Conservation (phyloP, 2,888 invertebrate species). For the Dioctria linearis region DNA sequence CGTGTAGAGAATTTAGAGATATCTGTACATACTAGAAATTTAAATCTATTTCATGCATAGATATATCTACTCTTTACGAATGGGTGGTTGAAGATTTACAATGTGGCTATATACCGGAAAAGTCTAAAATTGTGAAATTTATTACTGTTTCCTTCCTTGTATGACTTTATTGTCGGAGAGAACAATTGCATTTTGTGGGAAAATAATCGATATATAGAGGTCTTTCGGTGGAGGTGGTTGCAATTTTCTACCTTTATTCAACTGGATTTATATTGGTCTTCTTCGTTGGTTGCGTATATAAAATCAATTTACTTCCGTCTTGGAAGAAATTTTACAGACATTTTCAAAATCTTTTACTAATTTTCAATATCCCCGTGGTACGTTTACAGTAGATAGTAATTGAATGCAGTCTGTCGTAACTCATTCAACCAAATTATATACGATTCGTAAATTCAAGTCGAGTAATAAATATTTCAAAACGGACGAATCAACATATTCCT, state of each 20-base stretch:
- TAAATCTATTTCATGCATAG: constrained; percentile 29
- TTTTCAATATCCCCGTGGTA: neutral
- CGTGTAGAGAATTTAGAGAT: constrained; percentile 13
- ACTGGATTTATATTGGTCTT: neutral
- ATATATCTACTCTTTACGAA: constrained; percentile 21
- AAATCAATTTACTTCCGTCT: neutral
- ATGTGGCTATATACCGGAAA: constrained; percentile 27
- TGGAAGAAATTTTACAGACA: neutral
- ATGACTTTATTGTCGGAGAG: neutral
- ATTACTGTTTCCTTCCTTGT: constrained; percentile 17
- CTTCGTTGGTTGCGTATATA: neutral
- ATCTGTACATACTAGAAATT: constrained; percentile 16
- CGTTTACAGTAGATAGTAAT: neutral
- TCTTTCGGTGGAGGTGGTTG: neutral
- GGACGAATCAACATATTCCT: neutral
- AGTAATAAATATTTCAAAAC: neutral
- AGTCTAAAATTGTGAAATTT: constrained; percentile 33
- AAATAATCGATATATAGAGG: neutral
- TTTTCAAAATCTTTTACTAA: neutral
- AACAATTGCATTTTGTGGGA: constrained; percentile 1
- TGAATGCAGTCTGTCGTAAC: neutral
- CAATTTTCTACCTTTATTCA: neutral
- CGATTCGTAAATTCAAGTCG: no score
- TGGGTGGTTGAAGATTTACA: constrained; percentile 29
- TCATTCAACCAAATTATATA: neutral